These are phyloP conservation scores for Sinocyclocheilus grahami DNA, from an alignment of 2,113 vertebrate genomes.

Conservation along the genomic window DNA sequence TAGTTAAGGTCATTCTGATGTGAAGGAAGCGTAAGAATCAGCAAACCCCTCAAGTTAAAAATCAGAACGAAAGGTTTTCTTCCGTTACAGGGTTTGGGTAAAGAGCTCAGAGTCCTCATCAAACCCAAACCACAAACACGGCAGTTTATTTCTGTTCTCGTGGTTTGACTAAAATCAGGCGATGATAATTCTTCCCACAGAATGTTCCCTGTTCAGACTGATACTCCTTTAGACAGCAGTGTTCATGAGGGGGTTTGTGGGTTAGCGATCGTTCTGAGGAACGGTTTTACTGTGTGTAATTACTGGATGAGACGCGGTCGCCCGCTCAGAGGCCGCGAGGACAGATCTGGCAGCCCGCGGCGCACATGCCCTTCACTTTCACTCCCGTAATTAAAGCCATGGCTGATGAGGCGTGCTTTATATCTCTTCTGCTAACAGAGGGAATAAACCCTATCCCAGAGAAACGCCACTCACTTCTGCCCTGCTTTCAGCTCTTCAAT, in stretches of 20 bases:
- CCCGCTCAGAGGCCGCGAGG: neutral
- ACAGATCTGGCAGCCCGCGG: slow-evolving; percentile 33
- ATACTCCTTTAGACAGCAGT: too few species aligned
- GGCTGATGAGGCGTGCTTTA: slow-evolving; percentile 26
- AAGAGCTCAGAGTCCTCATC: neutral
- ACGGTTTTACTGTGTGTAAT: slow-evolving; percentile 19
- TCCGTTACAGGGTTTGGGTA: too few species aligned
- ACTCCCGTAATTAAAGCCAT: slow-evolving; percentile 34
- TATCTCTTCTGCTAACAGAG: slow-evolving; percentile 7
- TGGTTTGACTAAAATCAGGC: too few species aligned
- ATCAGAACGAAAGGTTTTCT: too few species aligned
- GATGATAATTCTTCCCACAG: too few species aligned
- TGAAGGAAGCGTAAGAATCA: too few species aligned
- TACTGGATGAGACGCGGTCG: neutral
- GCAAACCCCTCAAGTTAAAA: too few species aligned
- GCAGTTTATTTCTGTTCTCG: neutral
- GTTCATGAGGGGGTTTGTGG: neutral
- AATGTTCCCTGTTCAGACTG: too few species aligned
- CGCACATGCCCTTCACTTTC: slow-evolving; percentile 38
- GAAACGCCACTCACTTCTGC: neutral
- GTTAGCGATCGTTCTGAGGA: neutral
- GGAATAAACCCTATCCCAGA: slow-evolving; percentile 3
- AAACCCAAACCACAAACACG: neutral
- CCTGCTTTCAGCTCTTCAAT: neutral
- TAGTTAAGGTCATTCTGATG: neutral